phyloP scores from a whole-genome alignment of 2,888 invertebrate species.

The Spilosoma lubricipeda region DNA sequence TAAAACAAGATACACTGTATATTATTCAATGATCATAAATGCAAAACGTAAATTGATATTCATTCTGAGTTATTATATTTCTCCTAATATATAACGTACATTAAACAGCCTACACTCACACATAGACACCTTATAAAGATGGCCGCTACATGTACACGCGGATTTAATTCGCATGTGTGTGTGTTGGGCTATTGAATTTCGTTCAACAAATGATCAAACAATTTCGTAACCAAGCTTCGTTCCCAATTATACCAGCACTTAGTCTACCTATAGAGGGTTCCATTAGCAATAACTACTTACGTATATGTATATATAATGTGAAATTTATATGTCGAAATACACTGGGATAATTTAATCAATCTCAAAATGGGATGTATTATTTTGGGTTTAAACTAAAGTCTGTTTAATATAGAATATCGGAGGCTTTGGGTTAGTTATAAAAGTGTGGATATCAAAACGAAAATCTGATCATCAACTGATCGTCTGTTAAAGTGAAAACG shows the following conservation, averaged over 20 bases:
- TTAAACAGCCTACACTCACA: slow-evolving; percentile 1
- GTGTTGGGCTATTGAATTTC: slow-evolving; percentile 18
- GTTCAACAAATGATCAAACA: slow-evolving; percentile 19
- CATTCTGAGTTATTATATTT: slow-evolving; percentile 5
- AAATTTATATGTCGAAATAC: neutral
- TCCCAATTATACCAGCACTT: slow-evolving; percentile 6
- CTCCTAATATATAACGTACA: neutral
- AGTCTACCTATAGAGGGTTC: neutral
- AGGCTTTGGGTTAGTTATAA: neutral
- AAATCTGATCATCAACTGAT: neutral
- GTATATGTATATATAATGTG: neutral
- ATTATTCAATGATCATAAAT: slow-evolving; percentile 10
- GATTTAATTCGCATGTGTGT: slow-evolving; percentile 17
- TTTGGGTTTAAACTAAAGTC: neutral
- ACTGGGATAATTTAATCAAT: neutral
- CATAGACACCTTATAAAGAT: neutral
- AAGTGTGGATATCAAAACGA: no score
- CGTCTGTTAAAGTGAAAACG: no score
- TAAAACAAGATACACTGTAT: neutral
- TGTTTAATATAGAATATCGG: neutral
- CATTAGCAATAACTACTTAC: neutral
- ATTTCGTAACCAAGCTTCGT: slow-evolving; percentile 7
- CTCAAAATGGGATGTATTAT: neutral
- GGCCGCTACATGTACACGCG: slow-evolving; percentile 12
- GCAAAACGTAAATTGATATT: slow-evolving; percentile 10